Percentiles rank a stretch among this genome's conserved stretches.
phyloP scores from a whole-genome alignment of 1,140 invertebrate species.

The Solen grandis region DNA sequence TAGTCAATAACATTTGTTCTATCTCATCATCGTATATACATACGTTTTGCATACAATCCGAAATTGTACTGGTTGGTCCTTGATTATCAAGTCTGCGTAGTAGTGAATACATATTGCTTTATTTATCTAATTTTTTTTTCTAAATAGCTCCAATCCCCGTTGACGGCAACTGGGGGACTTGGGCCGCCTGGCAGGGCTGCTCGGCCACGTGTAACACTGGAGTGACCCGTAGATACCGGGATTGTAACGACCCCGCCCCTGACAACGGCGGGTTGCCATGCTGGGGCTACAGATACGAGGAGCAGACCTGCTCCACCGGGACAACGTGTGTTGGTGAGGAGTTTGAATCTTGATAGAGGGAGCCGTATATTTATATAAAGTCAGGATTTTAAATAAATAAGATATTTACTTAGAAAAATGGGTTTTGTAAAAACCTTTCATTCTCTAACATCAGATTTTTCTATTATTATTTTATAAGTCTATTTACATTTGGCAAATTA shows the following conservation, averaged over 20 bases:
- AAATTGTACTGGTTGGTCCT: no score
- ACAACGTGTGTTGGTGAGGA: constrained; percentile 10
- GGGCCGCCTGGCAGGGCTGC: constrained; percentile 20
- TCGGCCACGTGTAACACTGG: constrained; percentile 36
- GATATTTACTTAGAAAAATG: not conserved
- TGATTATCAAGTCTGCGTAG: no score
- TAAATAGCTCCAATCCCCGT: no score
- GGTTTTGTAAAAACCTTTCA: not conserved
- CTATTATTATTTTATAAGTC: not conserved
- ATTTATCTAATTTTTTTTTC: no score
- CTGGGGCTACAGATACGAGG: constrained; percentile 6
- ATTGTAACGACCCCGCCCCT: constrained; percentile 27
- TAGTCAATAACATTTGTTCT: no score
- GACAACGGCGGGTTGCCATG: constrained; percentile 30
- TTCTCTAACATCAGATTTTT: not conserved
- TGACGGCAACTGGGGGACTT: constrained; percentile 30
- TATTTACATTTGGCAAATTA: not conserved
- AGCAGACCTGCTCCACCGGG: not conserved
- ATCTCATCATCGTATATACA: no score
- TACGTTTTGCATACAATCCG: no score
- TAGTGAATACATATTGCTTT: no score
- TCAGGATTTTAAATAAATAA: not conserved
- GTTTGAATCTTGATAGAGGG: not conserved
- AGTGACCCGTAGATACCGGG: not conserved
- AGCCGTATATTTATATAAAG: not conserved